These are phyloP conservation scores for Physeter macrocephalus DNA, from an alignment of 2,113 vertebrate species.

Conservation along the genomic window DNA sequence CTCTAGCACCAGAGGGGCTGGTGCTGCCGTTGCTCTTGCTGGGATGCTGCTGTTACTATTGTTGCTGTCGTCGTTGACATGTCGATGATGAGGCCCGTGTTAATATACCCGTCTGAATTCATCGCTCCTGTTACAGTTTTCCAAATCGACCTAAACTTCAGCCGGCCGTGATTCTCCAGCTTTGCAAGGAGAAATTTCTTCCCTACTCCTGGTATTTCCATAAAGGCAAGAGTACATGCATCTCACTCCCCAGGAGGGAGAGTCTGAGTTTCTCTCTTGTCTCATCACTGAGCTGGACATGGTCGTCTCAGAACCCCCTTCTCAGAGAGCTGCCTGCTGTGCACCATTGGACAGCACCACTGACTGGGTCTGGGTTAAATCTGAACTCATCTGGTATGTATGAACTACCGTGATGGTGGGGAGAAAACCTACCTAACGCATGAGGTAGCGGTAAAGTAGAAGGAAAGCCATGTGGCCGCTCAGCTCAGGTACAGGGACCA, in stretches of 20 bases:
- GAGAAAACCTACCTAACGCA: accelerated
- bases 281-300: background rate
- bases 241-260: background rate
- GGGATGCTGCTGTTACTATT: background rate
- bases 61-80: background rate
- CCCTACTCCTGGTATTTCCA: background rate
- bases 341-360: background rate
- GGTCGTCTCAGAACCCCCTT: background rate
- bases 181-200: background rate
- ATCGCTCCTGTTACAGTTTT: background rate
- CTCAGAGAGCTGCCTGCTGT: background rate
- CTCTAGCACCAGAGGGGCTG: accelerated
- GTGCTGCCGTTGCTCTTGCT: accelerated
- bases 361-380: background rate
- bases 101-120: background rate
- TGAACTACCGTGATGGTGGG: background rate
- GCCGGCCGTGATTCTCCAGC: background rate
- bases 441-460: background rate
- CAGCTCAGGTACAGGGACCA: no score
- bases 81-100: background rate
- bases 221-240: background rate
- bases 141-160: background rate
- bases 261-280: background rate
- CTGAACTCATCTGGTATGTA: background rate
- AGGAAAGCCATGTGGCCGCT: background rate